A percentile compares a stretch with the other conserved stretches of the same genome.
Evolutionary conservation across 35 echinoderm and acorn worm genomes (phyloP).

Genomic region (Chiridota heheva): DNA sequence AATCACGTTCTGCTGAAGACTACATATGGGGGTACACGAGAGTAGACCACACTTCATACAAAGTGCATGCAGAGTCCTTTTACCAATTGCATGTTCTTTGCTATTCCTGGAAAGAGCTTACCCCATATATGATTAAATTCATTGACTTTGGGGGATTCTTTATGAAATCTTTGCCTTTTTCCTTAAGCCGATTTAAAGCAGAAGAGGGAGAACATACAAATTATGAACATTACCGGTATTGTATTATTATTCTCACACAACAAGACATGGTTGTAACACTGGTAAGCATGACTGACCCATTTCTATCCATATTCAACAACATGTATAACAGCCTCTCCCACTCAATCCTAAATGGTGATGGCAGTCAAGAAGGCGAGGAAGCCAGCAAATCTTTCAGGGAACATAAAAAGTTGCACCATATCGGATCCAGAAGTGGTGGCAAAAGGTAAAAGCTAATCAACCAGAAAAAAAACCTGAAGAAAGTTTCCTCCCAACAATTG

Average conservation of each 20-base stretch:
- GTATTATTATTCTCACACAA: conserved; percentile 74
- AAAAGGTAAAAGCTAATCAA: background rate
- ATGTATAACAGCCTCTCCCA: conserved; percentile 49
- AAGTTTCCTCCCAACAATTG: too few relatives aligned
- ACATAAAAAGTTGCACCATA: background rate
- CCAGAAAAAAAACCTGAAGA: background rate
- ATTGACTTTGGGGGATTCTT: conserved; percentile 53
- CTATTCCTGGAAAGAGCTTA: conserved; percentile 61
- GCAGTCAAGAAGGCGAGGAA: background rate
- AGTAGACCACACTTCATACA: conserved; percentile 24
- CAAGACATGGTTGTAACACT: conserved; percentile 73
- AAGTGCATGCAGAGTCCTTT: conserved; percentile 31
- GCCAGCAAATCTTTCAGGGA: background rate
- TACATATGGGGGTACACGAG: conserved; percentile 60
- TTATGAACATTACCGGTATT: conserved; percentile 53
- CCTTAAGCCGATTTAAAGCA: conserved; percentile 51
- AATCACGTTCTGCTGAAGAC: conserved; percentile 9
- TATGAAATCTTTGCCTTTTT: conserved; percentile 34
- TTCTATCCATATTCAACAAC: conserved; percentile 23
- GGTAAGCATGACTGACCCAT: conserved; percentile 50
- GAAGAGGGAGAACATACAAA: conserved; percentile 72
- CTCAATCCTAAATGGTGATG: background rate
- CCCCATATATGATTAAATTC: conserved; percentile 77
- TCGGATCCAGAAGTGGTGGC: background rate
- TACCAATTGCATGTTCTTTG: too few relatives aligned